A percentile compares a stretch with the other conserved stretches of the same genome.
Evolutionary conservation across 2,797 vertebrate species (phyloP).

Genomic region (Picus viridis): DNA sequence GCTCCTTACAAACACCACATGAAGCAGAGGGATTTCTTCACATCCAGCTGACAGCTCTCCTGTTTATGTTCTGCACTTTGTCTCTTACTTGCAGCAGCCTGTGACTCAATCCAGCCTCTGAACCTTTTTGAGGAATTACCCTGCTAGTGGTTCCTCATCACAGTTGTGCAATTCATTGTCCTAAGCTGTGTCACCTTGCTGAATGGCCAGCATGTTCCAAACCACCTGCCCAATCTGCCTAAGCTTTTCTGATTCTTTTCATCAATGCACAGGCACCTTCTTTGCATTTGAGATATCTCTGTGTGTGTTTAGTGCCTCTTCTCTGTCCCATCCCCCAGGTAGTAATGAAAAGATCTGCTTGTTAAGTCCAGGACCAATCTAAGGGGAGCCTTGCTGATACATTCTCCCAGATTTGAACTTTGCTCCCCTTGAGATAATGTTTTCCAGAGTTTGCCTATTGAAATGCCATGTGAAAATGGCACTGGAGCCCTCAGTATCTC

Average conservation of each 20-base stretch:
- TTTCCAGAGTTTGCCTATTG: not conserved
- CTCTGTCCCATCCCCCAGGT: not conserved
- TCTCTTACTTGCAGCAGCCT: not conserved
- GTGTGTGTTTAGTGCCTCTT: not conserved
- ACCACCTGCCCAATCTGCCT: not conserved
- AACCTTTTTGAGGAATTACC: not conserved
- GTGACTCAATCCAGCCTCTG: not conserved
- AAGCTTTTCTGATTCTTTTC: not conserved
- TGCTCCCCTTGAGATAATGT: not conserved
- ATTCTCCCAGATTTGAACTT: not conserved
- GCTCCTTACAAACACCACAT: rapidly evolving
- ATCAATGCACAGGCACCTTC: not conserved
- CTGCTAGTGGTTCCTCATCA: not conserved
- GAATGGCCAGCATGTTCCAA: not conserved
- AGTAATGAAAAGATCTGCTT: not conserved
- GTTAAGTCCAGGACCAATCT: not conserved
- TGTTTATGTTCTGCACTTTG: not conserved
- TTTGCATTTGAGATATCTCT: not conserved
- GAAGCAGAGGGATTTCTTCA: not conserved
- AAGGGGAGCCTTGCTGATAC: not conserved
- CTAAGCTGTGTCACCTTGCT: not conserved
- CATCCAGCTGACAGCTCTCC: not conserved
- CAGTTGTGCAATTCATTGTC: not conserved
- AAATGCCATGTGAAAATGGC: not conserved
- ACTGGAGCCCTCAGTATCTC: not conserved